Conservation (phyloP, 2,797 vertebrate species). For the Trachops cirrhosus region DNA sequence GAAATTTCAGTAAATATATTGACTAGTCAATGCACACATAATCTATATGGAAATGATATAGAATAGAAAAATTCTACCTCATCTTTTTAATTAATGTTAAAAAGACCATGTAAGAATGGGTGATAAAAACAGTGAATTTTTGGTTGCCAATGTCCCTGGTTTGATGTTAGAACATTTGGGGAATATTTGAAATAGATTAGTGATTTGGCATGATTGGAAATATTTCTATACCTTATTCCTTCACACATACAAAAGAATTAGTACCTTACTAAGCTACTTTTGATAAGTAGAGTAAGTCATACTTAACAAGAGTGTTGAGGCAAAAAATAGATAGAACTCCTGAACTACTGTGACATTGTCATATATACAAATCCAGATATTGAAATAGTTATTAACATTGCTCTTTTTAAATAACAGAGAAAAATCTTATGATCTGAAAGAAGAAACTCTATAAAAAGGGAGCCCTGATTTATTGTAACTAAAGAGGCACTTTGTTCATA, state of each 20-base stretch:
- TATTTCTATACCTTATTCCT: not conserved
- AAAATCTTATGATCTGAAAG: not conserved
- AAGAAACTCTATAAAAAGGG: not conserved
- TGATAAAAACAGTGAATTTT: not conserved
- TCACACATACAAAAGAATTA: not conserved
- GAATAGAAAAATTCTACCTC: not conserved
- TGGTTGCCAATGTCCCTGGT: not conserved
- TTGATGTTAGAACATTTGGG: not conserved
- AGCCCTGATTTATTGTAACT: not conserved
- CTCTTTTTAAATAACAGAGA: not conserved
- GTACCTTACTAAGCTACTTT: not conserved
- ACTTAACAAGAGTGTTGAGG: not conserved
- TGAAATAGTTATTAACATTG: not conserved
- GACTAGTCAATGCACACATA: not conserved
- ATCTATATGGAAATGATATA: not conserved
- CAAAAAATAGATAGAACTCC: not conserved
- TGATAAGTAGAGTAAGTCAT: not conserved
- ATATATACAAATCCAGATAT: not conserved
- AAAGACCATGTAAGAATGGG: not conserved
- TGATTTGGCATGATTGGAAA: not conserved
- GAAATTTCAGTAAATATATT: not conserved
- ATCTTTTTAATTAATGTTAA: not conserved
- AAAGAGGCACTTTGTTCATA: not conserved
- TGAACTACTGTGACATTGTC: not conserved
- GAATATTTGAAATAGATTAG: not conserved